Percentiles rank a stretch among this genome's conserved stretches.
phyloP scores from a whole-genome alignment of 2,888 invertebrate species.

The Mamestra brassicae region DNA sequence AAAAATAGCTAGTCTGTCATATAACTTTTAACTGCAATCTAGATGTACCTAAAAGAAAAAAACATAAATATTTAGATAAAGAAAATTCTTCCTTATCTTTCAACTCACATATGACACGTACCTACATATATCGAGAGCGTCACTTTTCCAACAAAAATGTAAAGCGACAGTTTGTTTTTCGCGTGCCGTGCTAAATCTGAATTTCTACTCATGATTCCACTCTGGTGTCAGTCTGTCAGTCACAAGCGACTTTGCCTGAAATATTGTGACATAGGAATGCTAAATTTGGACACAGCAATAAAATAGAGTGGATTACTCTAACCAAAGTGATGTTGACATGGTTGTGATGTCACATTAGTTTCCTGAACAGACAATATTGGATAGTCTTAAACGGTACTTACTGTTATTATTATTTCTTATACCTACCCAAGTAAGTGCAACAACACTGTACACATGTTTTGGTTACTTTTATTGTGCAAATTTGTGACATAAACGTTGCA shows the following conservation, averaged over 20 bases:
- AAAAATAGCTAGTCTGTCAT: too few relatives aligned
- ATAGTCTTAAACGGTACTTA: too few relatives aligned
- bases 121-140: background rate
- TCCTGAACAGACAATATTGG: too few relatives aligned
- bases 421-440: too few relatives aligned
- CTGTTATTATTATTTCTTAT: too few relatives aligned
- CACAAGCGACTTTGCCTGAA: background rate
- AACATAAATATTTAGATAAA: background rate
- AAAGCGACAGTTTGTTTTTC: background rate
- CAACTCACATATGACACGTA: background rate
- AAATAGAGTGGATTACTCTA: background rate
- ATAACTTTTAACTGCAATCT: too few relatives aligned
- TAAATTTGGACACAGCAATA: background rate
- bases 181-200: background rate
- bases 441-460: too few relatives aligned
- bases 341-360: background rate
- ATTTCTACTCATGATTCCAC: background rate
- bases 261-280: background rate
- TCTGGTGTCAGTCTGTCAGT: slow-evolving; percentile 16
- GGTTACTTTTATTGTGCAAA: too few relatives aligned
- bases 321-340: background rate
- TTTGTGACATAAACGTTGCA: too few relatives aligned
- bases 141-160: background rate
- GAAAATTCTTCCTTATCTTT: background rate
- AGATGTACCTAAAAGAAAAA: background rate